Evolutionary conservation across 2,888 invertebrate genomes (phyloP).

Genomic region (Spisula solida): DNA sequence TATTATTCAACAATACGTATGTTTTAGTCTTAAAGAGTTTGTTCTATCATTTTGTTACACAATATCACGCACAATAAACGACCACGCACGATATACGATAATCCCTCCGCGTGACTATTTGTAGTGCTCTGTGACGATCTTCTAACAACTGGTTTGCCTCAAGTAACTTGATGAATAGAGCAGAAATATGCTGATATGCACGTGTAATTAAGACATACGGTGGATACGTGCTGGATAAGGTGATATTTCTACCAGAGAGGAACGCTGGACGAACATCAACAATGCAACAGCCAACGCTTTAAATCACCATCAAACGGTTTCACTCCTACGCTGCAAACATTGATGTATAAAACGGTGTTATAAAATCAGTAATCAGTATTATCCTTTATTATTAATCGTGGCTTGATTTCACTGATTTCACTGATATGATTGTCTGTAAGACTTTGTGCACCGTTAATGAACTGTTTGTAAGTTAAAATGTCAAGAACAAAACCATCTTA

Average conservation of each 20-base stretch:
- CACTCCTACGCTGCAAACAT: neutral
- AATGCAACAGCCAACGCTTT: too few relatives aligned
- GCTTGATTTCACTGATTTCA: neutral
- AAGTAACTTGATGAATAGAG: neutral
- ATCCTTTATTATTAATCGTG: neutral
- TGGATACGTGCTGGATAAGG: neutral
- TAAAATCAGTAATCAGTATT: neutral
- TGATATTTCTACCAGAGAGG: neutral
- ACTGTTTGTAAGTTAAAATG: too few relatives aligned
- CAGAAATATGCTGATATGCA: neutral
- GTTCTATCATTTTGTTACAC: neutral
- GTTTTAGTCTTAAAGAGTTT: neutral
- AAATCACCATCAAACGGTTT: neutral
- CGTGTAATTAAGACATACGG: neutral
- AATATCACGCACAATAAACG: too few relatives aligned
- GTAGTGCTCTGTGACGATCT: slow-evolving; percentile 17
- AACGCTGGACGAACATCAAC: too few relatives aligned
- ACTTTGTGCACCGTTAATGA: too few relatives aligned
- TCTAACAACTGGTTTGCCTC: neutral
- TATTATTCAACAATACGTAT: neutral
- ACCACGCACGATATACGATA: neutral
- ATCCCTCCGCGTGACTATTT: neutral
- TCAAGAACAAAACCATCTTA: too few relatives aligned
- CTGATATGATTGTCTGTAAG: too few relatives aligned
- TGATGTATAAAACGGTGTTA: neutral